Evolutionary conservation across 2,888 invertebrate species (phyloP).

Genomic region (Neelides folsomi): DNA sequence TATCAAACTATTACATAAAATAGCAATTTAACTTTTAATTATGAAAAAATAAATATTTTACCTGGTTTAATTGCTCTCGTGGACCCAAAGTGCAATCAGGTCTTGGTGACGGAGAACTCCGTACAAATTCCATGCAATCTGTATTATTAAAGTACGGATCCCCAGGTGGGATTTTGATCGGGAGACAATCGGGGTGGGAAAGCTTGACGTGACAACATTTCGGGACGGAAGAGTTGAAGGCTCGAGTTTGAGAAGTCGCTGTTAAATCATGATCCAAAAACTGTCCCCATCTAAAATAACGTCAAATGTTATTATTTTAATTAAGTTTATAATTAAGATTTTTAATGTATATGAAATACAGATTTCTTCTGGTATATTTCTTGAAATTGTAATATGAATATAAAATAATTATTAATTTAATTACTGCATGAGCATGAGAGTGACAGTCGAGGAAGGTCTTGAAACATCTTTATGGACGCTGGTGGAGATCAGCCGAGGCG

Average conservation of each 20-base stretch:
- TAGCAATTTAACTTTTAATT: too few species aligned
- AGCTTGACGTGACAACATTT: conserved; percentile 25
- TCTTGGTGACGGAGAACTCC: conserved; percentile 66
- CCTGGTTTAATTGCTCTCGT: conserved; percentile 70
- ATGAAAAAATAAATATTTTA: conserved; percentile 18
- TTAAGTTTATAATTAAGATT: background rate
- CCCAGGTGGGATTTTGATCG: conserved; percentile 45
- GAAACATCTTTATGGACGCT: conserved; percentile 30
- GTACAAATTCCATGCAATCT: conserved; percentile 62
- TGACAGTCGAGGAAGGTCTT: conserved; percentile 46
- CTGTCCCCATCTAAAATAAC: conserved; percentile 53
- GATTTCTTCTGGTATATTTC: too few species aligned
- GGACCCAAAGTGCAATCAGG: conserved; percentile 68
- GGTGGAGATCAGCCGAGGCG: conserved; percentile 27
- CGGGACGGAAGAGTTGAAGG: conserved; percentile 31
- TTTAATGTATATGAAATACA: too few species aligned
- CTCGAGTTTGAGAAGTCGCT: conserved; percentile 33
- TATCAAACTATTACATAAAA: too few species aligned
- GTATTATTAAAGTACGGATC: conserved; percentile 29
- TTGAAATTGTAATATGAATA: too few species aligned
- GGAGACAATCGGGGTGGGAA: conserved; percentile 73
- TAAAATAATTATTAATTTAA: too few species aligned
- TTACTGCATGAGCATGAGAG: conserved; percentile 69
- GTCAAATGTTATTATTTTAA: conserved; percentile 1
- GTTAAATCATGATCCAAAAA: conserved; percentile 79